These are phyloP conservation scores for Babylonia areolata DNA, from an alignment of 1,140 invertebrate genomes.

Conservation along the genomic window DNA sequence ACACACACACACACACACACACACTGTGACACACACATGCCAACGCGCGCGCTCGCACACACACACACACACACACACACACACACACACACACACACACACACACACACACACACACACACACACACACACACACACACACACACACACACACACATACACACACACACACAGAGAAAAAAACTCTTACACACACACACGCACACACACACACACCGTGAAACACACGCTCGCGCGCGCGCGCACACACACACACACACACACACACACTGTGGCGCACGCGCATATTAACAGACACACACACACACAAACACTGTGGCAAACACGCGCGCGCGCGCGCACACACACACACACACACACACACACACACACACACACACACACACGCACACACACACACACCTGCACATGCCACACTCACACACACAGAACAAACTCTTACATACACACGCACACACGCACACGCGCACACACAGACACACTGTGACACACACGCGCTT, in stretches of 20 bases:
- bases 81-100: conserved; percentile 8
- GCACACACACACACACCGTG: conserved; percentile 13
- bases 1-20: conserved; percentile 1
- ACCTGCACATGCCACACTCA: too few species aligned
- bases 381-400: too few species aligned
- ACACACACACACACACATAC: background rate
- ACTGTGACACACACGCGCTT: too few species aligned
- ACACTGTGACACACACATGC: background rate
- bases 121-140: background rate
- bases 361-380: too few species aligned
- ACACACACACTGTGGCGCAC: too few species aligned
- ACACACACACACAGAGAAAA: conserved; percentile 20
- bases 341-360: too few species aligned
- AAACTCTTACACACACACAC: background rate
- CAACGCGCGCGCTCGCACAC: background rate
- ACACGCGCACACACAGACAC: too few species aligned
- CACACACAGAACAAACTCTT: too few species aligned
- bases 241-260: too few species aligned
- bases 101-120: background rate
- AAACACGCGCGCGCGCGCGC: too few species aligned
- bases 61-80: background rate
- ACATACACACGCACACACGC: too few species aligned
- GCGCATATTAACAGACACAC: too few species aligned
- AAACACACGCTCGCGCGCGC: background rate
- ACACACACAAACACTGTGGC: background rate